phyloP scores from a whole-genome alignment of 1,140 invertebrate species.

The Schmidtea mediterranea region DNA sequence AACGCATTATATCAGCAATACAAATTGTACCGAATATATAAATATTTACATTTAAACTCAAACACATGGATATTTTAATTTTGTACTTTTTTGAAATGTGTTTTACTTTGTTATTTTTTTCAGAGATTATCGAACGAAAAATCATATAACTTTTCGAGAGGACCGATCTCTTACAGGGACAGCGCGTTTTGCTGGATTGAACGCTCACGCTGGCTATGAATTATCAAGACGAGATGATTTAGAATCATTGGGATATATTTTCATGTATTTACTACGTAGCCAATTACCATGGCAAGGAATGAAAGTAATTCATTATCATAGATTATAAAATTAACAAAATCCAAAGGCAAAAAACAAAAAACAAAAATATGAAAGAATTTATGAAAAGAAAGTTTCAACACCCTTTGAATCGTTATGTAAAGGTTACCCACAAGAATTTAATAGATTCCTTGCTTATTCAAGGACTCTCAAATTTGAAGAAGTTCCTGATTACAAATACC shows the following conservation, averaged over 20 bases:
- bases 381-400: constrained; percentile 87
- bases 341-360: constrained; percentile 59
- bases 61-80: too few relatives aligned
- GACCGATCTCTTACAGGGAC: constrained; percentile 11
- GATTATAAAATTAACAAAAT: constrained; percentile 13
- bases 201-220: constrained; percentile 27
- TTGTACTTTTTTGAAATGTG: too few relatives aligned
- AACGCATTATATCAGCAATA: too few relatives aligned
- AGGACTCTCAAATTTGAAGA: constrained; percentile 78
- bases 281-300: constrained; percentile 67
- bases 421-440: constrained; percentile 78
- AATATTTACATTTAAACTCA: too few relatives aligned
- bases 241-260: constrained; percentile 76
- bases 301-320: not conserved
- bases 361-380: constrained; percentile 87
- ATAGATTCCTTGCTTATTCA: constrained; percentile 91
- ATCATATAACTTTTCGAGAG: constrained; percentile 9
- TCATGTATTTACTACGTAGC: constrained; percentile 76
- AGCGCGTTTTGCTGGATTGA: constrained; percentile 11
- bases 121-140: constrained; percentile 8
- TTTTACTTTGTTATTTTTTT: too few relatives aligned
- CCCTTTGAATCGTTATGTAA: constrained; percentile 75
- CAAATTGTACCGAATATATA: too few relatives aligned
- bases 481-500: constrained; percentile 86
- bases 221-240: constrained; percentile 60